Conservation (phyloP, 1,140 invertebrate species). For the Drosophila varians region DNA sequence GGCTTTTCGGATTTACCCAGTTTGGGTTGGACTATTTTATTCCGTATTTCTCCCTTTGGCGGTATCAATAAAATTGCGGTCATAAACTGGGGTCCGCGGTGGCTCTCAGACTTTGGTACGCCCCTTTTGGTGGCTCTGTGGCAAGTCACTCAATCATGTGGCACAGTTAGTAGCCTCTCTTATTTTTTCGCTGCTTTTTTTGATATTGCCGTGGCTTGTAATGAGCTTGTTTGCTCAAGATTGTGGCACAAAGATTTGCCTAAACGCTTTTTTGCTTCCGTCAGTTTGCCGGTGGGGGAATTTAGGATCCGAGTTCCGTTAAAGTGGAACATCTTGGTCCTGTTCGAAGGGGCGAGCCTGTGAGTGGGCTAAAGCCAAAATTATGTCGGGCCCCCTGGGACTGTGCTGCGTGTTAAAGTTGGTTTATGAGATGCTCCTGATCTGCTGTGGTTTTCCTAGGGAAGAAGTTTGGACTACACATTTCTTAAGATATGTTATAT, state of each 20-base stretch:
- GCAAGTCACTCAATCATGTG: conserved; percentile 64
- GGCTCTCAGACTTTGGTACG: conserved; percentile 42
- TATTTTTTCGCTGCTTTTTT: conserved; percentile 10
- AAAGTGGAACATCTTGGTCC: conserved; percentile 54
- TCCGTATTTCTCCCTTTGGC: conserved; percentile 64
- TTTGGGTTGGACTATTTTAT: conserved; percentile 39
- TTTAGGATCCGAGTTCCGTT: conserved; percentile 11
- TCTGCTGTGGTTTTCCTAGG: neutral
- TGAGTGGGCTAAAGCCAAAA: conserved; percentile 3
- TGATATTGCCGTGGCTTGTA: conserved; percentile 20
- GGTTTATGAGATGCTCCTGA: conserved; percentile 11
- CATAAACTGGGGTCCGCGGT: conserved; percentile 65
- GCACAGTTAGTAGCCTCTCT: conserved; percentile 40
- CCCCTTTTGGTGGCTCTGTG: conserved; percentile 15
- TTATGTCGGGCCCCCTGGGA: conserved; percentile 23
- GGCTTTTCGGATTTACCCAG: conserved; percentile 16
- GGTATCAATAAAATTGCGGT: conserved; percentile 77
- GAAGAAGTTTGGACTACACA: neutral
- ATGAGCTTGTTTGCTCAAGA: conserved; percentile 74
- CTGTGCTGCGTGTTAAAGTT: conserved; percentile 18
- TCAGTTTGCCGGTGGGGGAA: neutral
- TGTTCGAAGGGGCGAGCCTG: conserved; percentile 8
- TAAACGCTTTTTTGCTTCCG: conserved; percentile 45
- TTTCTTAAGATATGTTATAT: neutral
- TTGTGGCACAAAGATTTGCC: conserved; percentile 65